These are phyloP conservation scores for Sphenopsis melanotis DNA, from an alignment of 2,797 vertebrate genomes.

Conservation along the genomic window DNA sequence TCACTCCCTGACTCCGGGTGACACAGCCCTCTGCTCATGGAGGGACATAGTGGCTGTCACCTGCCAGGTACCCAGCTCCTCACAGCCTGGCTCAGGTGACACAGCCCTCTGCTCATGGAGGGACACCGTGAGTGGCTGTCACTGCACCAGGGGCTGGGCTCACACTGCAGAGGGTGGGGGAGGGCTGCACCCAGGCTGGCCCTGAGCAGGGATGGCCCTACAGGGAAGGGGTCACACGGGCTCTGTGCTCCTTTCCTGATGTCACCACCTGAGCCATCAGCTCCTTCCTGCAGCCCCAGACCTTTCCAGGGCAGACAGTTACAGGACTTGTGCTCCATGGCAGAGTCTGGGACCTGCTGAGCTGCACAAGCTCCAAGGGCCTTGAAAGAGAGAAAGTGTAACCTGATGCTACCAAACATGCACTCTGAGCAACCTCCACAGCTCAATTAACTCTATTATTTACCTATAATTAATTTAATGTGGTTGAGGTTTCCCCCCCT, in stretches of 20 bases:
- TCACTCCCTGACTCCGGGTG: not conserved
- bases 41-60: not conserved
- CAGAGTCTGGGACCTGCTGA: not conserved
- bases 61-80: not conserved
- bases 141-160: not conserved
- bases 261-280: not conserved
- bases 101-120: not conserved
- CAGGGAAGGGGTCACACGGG: not conserved
- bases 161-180: not conserved
- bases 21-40: not conserved
- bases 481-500: not conserved
- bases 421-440: not conserved
- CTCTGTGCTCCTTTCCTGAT: not conserved
- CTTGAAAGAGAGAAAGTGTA: not conserved
- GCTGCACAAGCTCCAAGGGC: not conserved
- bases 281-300: not conserved
- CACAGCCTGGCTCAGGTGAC: not conserved
- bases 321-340: not conserved
- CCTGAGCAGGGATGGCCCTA: not conserved
- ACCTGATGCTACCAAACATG: not conserved
- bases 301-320: rapidly evolving
- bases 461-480: not conserved
- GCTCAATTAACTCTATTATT: not conserved
- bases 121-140: not conserved
- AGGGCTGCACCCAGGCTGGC: not conserved